These are phyloP conservation scores for Alligator mississippiensis DNA, from an alignment of 2,113 vertebrate genomes.

Conservation along the genomic window DNA sequence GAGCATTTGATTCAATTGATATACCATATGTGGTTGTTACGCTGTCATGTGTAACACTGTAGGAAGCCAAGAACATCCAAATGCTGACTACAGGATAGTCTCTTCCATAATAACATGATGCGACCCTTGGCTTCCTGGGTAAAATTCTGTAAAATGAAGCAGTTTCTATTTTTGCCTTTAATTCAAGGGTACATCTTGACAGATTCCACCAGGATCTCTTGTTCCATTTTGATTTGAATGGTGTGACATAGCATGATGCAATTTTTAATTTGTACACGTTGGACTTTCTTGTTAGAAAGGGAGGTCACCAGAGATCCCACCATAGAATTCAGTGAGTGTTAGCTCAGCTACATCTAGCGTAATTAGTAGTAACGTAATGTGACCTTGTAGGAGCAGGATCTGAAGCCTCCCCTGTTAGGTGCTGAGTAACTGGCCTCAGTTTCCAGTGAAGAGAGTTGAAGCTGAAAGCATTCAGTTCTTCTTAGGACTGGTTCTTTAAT, in stretches of 20 bases:
- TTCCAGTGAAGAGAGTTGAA: not conserved
- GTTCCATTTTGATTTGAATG: not conserved
- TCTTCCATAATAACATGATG: not conserved
- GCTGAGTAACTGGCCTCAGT: not conserved
- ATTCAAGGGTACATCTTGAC: not conserved
- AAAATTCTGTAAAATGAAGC: not conserved
- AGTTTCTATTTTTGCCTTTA: not conserved
- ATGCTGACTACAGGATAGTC: not conserved
- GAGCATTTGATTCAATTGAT: not conserved
- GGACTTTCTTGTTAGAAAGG: not conserved
- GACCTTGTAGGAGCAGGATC: not conserved
- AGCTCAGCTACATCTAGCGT: no score
- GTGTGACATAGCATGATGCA: not conserved
- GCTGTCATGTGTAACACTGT: not conserved
- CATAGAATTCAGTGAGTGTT: not conserved
- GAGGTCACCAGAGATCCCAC: not conserved
- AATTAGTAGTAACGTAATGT: not conserved
- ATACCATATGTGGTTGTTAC: not conserved
- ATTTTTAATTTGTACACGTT: not conserved
- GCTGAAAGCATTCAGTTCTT: not conserved
- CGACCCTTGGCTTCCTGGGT: not conserved
- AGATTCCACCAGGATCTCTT: not conserved
- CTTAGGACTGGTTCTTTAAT: not conserved
- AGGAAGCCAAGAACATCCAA: not conserved
- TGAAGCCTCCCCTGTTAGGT: not conserved